Percentiles rank a stretch among this genome's conserved stretches.
Evolutionary conservation across 2,888 invertebrate genomes (phyloP).

Genomic region (Drosophila niveifrons): DNA sequence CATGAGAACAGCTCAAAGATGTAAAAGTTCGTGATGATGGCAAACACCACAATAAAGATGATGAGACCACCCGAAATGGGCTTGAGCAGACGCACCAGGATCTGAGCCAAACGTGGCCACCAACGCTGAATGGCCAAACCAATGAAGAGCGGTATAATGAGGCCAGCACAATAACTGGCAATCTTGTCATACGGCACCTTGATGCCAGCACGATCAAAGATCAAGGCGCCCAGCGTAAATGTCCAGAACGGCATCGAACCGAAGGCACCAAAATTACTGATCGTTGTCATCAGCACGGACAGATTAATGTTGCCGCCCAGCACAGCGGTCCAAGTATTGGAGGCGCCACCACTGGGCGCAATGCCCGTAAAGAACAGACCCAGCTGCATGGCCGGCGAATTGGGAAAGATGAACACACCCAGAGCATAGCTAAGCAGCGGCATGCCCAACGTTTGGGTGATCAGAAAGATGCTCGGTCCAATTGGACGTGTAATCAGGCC

Average conservation of each 20-base stretch:
- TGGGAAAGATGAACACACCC: conserved; percentile 90
- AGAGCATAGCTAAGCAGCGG: conserved; percentile 93
- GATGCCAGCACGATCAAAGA: conserved; percentile 90
- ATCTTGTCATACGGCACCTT: conserved; percentile 92
- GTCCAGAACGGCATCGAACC: conserved; percentile 97
- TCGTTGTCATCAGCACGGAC: conserved; percentile 97
- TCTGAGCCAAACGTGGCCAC: conserved; percentile 88
- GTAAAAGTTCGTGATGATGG: conserved; percentile 94
- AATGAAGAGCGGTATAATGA: conserved; percentile 91
- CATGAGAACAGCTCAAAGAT: conserved; percentile 95
- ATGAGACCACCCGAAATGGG: conserved; percentile 93
- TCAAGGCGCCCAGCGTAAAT: conserved; percentile 92
- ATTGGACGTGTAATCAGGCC: conserved; percentile 87
- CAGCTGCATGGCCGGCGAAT: conserved; percentile 89
- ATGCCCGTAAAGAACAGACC: conserved; percentile 96
- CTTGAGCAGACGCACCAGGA: conserved; percentile 93
- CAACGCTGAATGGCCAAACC: conserved; percentile 89
- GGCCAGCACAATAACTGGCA: conserved; percentile 89
- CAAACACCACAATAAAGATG: conserved; percentile 93
- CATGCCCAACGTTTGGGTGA: conserved; percentile 93
- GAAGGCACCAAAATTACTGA: conserved; percentile 95
- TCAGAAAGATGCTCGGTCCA: conserved; percentile 90
- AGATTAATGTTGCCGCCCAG: conserved; percentile 96
- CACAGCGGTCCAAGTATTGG: conserved; percentile 97
- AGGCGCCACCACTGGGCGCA: conserved; percentile 97